phyloP scores from a whole-genome alignment of 2,888 invertebrate species.

The Idaea biselata region DNA sequence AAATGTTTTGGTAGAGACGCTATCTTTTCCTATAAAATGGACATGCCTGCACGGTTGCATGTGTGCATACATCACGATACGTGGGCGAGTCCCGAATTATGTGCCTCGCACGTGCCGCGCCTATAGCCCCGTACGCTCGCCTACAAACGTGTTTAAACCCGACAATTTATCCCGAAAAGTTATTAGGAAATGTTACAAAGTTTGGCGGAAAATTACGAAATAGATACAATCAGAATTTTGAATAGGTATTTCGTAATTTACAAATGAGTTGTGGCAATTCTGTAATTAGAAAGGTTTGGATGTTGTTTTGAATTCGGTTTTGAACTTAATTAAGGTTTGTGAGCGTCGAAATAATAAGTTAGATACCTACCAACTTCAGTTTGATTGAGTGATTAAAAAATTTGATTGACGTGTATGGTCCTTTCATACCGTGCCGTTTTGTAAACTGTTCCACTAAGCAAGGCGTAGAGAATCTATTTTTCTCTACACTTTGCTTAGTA shows the following conservation, averaged over 20 bases:
- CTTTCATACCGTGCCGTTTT: too few relatives aligned
- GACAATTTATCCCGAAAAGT: too few relatives aligned
- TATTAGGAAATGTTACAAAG: background rate
- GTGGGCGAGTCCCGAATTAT: background rate
- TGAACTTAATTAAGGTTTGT: background rate
- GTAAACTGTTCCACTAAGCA: too few relatives aligned
- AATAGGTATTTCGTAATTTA: background rate
- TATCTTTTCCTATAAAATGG: background rate
- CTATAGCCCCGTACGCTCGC: too few relatives aligned
- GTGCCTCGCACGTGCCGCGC: background rate
- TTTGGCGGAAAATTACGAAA: background rate
- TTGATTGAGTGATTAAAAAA: background rate
- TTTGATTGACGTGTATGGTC: background rate
- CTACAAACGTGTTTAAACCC: too few relatives aligned
- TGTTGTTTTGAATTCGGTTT: background rate
- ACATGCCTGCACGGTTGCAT: background rate
- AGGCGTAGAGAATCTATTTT: too few relatives aligned
- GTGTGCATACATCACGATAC: background rate
- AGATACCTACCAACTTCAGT: background rate
- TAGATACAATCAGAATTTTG: background rate
- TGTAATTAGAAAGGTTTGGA: background rate
- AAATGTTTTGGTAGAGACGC: background rate
- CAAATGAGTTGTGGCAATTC: background rate
- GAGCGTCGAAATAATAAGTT: background rate
- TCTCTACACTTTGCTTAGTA: too few relatives aligned